A percentile compares a stretch with the other conserved stretches of the same genome.
Evolutionary conservation across 2,888 invertebrate species (phyloP).

Genomic region (Siphonodentalium dalli): DNA sequence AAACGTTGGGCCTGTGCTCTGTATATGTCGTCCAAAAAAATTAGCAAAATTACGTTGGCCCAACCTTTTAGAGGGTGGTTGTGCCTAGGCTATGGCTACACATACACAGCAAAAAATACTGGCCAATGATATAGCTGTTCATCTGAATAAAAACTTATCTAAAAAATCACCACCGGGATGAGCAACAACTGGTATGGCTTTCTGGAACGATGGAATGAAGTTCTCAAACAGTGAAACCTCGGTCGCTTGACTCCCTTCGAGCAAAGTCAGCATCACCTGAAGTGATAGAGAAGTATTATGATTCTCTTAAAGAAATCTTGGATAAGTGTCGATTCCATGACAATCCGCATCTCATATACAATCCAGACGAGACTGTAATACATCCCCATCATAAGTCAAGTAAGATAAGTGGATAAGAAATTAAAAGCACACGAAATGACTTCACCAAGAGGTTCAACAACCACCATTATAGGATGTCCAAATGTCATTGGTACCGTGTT

Average conservation of each 20-base stretch:
- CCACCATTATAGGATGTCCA: conserved; percentile 5
- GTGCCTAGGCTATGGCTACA: too few species aligned
- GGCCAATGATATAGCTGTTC: too few species aligned
- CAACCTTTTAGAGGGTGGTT: too few species aligned
- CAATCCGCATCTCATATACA: conserved; percentile 15
- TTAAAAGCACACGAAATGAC: conserved; percentile 6
- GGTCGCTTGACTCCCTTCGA: conserved; percentile 4
- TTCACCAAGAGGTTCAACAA: conserved; percentile 10
- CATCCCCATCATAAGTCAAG: too few species aligned
- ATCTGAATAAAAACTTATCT: too few species aligned
- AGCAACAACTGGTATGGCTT: conserved; percentile 17
- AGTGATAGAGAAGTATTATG: conserved; percentile 4
- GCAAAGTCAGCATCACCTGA: conserved; percentile 16
- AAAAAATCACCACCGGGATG: too few species aligned
- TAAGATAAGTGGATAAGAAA: too few species aligned
- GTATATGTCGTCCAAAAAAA: too few species aligned
- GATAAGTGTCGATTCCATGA: background rate
- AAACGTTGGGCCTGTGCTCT: too few species aligned
- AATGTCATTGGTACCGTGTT: conserved; percentile 14
- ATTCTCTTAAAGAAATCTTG: background rate
- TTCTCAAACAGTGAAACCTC: conserved; percentile 6
- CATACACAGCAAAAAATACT: too few species aligned
- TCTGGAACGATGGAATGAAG: background rate
- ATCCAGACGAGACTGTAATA: too few species aligned
- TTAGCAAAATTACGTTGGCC: too few species aligned